phyloP scores from a whole-genome alignment of 30 jellyfish, hydroid and myxozoan species.

The Mastigias papua region DNA sequence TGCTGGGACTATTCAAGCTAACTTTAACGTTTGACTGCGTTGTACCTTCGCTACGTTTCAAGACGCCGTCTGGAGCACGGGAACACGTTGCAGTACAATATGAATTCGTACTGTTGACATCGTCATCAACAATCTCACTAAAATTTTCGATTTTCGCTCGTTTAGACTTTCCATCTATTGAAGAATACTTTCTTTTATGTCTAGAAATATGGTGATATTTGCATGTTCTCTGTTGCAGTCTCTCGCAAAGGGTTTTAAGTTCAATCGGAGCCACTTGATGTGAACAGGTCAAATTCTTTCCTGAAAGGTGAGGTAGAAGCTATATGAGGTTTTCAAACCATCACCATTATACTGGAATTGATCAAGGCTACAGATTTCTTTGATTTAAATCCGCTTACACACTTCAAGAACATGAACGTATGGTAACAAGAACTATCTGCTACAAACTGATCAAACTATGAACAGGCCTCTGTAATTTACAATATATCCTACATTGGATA shows the following conservation, averaged over 20 bases:
- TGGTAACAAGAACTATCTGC: too few species aligned
- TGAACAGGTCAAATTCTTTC: conserved; percentile 83
- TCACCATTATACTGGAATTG: too few species aligned
- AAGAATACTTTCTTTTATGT: conserved; percentile 44
- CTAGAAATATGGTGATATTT: conserved; percentile 31
- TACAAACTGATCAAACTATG: too few species aligned
- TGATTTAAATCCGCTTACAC: too few species aligned
- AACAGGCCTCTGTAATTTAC: too few species aligned
- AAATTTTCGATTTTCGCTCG: conserved; percentile 41
- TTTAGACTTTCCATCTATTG: conserved; percentile 37
- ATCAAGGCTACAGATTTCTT: too few species aligned
- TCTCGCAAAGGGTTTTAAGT: conserved; percentile 73
- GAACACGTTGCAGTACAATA: neutral
- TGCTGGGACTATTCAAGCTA: conserved; percentile 1
- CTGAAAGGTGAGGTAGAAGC: conserved; percentile 64
- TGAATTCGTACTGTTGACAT: neutral
- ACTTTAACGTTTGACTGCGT: neutral
- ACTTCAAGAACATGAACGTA: too few species aligned
- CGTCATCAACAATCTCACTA: neutral
- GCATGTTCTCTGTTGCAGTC: conserved; percentile 75
- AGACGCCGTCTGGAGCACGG: neutral
- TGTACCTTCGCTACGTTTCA: neutral
- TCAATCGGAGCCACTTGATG: conserved; percentile 52
- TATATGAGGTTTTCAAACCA: too few species aligned
- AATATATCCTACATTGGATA: too few species aligned